phyloP scores from a whole-genome alignment of 1,140 invertebrate genomes.

The Doryteuthis pealeii region DNA sequence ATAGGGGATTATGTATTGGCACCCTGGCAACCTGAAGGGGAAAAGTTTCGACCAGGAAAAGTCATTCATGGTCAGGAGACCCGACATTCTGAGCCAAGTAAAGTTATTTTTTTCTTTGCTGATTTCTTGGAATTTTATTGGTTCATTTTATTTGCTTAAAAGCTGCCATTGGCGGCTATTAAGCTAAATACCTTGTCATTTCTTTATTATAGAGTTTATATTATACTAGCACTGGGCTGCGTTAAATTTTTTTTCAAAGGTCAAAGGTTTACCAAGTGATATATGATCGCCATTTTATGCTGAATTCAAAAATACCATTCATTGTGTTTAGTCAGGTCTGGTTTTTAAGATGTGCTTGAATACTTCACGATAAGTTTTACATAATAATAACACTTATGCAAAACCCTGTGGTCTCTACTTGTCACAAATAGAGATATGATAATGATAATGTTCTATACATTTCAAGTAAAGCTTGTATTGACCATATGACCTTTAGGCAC shows the following conservation, averaged over 20 bases:
- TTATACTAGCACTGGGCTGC: too few relatives aligned
- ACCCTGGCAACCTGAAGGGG: constrained; percentile 50
- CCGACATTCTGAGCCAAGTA: constrained; percentile 36
- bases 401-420: too few relatives aligned
- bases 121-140: not conserved
- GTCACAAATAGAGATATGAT: not conserved
- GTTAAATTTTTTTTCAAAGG: not conserved
- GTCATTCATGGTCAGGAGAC: constrained; percentile 55
- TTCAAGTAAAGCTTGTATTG: too few relatives aligned
- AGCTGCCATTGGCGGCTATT: not conserved
- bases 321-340: too few relatives aligned
- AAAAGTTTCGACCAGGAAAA: constrained; percentile 50
- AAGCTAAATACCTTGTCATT: not conserved
- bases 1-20: constrained; percentile 52
- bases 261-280: too few relatives aligned
- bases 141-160: not conserved
- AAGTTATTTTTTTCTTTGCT: not conserved
- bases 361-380: too few relatives aligned
- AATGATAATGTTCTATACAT: not conserved
- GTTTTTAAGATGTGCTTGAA: too few relatives aligned
- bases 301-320: too few relatives aligned
- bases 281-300: too few relatives aligned
- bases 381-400: too few relatives aligned
- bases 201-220: too few relatives aligned
- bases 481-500: too few relatives aligned